Evolutionary conservation across 2,888 invertebrate species (phyloP).

Genomic region (Agrilus cyanescens): DNA sequence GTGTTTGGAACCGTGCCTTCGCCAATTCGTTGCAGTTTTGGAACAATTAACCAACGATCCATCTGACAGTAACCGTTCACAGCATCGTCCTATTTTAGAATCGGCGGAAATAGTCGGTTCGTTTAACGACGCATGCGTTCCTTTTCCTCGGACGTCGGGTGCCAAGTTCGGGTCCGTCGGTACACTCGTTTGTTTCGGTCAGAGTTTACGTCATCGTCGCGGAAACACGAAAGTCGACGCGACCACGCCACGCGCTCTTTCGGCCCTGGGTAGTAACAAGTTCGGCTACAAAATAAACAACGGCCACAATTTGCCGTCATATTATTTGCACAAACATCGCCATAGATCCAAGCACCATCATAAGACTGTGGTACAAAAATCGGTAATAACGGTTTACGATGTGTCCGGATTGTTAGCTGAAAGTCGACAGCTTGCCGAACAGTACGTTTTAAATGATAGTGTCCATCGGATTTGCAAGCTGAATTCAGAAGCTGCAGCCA

Average conservation of each 20-base stretch:
- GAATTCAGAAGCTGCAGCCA: conserved; percentile 68
- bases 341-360: conserved; percentile 19
- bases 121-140: conserved; percentile 68
- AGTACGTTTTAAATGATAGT: conserved; percentile 56
- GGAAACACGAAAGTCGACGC: conserved; percentile 60
- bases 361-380: conserved; percentile 28
- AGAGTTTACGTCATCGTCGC: conserved; percentile 53
- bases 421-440: conserved; percentile 67
- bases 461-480: conserved; percentile 61
- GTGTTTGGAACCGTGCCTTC: conserved; percentile 77
- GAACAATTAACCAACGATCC: conserved; percentile 48
- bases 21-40: conserved; percentile 53
- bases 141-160: conserved; percentile 88
- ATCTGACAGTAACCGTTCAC: conserved; percentile 35
- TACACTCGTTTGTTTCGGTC: conserved; percentile 74
- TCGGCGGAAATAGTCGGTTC: conserved; percentile 30
- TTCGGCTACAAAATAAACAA: conserved; percentile 26
- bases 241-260: conserved; percentile 67
- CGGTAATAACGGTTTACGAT: conserved; percentile 63
- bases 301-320: conserved; percentile 49
- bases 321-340: conserved; percentile 54
- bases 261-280: conserved; percentile 48
- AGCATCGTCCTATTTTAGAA: conserved; percentile 19
- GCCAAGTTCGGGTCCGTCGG: conserved; percentile 86
- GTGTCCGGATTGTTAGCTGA: conserved; percentile 65